A percentile compares a stretch with the other conserved stretches of the same genome.
These are phyloP conservation scores for Callitettix versicolor DNA, from an alignment of 1,140 invertebrate genomes.

Conservation along the genomic window DNA sequence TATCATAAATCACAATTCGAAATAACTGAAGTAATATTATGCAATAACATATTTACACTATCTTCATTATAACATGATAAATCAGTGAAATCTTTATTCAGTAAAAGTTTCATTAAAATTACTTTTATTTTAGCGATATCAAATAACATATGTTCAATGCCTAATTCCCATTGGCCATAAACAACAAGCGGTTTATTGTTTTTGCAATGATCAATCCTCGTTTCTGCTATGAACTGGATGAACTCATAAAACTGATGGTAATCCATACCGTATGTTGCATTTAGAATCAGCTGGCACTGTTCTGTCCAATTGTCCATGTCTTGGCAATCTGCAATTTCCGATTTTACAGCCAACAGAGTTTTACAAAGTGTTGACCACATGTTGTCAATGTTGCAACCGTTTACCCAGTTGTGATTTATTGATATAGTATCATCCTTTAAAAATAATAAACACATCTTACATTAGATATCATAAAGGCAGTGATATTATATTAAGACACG, in stretches of 20 bases:
- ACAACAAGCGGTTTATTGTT: slow-evolving; percentile 24
- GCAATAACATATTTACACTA: not conserved
- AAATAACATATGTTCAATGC: slow-evolving; percentile 35
- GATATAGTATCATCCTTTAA: slow-evolving; percentile 82
- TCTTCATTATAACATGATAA: slow-evolving; percentile 6
- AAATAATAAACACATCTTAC: not conserved
- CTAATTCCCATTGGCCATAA: slow-evolving; percentile 31
- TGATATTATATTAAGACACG: not conserved
- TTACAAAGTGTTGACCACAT: slow-evolving; percentile 59
- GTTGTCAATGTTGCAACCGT: slow-evolving; percentile 71
- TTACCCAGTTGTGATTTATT: slow-evolving; percentile 96
- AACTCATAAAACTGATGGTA: slow-evolving; percentile 59
- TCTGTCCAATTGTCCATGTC: slow-evolving; percentile 56
- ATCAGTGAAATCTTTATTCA: slow-evolving; percentile 1
- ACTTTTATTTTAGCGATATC: slow-evolving; percentile 29
- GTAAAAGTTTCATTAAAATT: slow-evolving; percentile 7
- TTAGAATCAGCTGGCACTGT: slow-evolving; percentile 72
- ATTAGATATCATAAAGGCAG: not conserved
- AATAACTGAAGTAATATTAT: too few species aligned
- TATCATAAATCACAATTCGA: too few species aligned
- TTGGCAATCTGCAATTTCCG: slow-evolving; percentile 66
- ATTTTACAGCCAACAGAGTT: slow-evolving; percentile 55
- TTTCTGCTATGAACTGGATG: slow-evolving; percentile 47
- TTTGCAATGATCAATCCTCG: slow-evolving; percentile 35
- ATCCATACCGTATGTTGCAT: slow-evolving; percentile 73